Evolutionary conservation across 2,797 vertebrate genomes (phyloP).

Genomic region (Corythornis leucogaster): DNA sequence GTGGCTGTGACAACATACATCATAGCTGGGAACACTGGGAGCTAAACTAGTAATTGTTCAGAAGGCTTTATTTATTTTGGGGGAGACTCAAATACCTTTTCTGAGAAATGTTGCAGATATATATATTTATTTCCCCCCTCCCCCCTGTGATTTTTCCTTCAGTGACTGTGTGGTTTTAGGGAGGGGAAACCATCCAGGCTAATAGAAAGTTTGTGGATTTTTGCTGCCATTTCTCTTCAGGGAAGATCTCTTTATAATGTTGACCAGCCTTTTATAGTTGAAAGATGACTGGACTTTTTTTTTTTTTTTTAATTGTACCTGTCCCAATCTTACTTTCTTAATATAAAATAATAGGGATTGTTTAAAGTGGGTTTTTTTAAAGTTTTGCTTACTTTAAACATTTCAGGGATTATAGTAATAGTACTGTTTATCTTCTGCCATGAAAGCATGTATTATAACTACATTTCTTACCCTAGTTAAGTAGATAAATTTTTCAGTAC

Average conservation of each 20-base stretch:
- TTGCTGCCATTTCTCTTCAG: not conserved
- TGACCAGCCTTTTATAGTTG: not conserved
- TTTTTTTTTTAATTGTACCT: not conserved
- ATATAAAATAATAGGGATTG: not conserved
- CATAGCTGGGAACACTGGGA: not conserved
- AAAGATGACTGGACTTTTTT: not conserved
- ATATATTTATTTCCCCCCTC: not conserved
- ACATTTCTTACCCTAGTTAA: not conserved
- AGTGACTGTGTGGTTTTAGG: not conserved
- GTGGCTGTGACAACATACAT: not conserved
- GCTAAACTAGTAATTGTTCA: not conserved
- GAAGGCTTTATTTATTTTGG: not conserved
- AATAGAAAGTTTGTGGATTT: not conserved
- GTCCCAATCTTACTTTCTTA: not conserved
- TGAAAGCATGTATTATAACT: not conserved
- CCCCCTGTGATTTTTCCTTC: not conserved
- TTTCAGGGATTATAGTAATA: not conserved
- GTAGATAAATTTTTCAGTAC: not conserved
- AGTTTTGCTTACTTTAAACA: not conserved
- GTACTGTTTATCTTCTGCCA: not conserved
- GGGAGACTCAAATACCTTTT: not conserved
- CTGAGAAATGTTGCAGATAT: not conserved
- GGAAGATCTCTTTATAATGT: not conserved
- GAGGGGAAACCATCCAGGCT: not conserved
- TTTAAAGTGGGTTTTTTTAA: not conserved